Percentiles rank a stretch among this genome's conserved stretches.
These are phyloP conservation scores for Adela reaumurella DNA, from an alignment of 2,888 invertebrate genomes.

Conservation along the genomic window DNA sequence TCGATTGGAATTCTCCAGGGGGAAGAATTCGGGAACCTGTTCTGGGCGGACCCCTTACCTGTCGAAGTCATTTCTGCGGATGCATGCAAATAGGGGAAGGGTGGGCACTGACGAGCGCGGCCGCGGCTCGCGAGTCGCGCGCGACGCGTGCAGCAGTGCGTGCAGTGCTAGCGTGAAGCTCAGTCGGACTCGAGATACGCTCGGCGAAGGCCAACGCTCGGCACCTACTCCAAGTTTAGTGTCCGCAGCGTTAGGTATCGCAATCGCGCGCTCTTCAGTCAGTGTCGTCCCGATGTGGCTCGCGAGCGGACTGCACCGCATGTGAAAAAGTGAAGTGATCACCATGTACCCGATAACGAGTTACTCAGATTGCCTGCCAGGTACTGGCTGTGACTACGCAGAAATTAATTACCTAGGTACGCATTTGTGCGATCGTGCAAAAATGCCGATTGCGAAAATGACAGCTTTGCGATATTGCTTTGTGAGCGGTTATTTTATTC, in stretches of 20 bases:
- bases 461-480: no score
- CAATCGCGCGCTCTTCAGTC: no score
- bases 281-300: no score
- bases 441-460: no score
- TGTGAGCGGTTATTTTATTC: no score
- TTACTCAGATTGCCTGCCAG: not conserved
- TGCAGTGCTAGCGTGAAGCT: not conserved
- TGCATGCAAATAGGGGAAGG: not conserved
- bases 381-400: not conserved
- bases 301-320: not conserved
- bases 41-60: slow-evolving; percentile 48
- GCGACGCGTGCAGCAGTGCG: slow-evolving; percentile 9
- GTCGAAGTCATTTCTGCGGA: slow-evolving; percentile 50
- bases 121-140: slow-evolving; percentile 22
- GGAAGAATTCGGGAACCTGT: not conserved
- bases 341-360: not conserved
- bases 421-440: no score
- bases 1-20: no score
- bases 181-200: not conserved
- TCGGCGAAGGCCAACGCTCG: no score
- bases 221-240: no score
- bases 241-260: no score
- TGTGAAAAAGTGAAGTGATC: not conserved
- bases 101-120: slow-evolving; percentile 10
- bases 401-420: no score